These are phyloP conservation scores for Aplidium turbinatum DNA, from an alignment of 23 tunicate genomes.

Conservation along the genomic window DNA sequence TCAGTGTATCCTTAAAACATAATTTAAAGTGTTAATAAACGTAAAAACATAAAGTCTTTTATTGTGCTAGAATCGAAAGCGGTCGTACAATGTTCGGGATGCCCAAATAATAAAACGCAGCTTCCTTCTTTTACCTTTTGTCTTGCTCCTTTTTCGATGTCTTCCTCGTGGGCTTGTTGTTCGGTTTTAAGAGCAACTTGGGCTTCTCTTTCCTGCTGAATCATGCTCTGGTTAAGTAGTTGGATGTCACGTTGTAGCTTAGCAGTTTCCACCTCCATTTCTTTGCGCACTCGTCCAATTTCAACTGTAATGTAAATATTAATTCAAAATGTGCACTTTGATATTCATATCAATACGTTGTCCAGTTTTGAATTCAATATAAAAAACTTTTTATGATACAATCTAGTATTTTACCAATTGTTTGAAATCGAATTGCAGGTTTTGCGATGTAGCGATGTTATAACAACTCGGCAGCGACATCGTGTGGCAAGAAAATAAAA, in stretches of 20 bases:
- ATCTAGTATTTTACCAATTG: too few relatives aligned
- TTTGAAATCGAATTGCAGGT: too few relatives aligned
- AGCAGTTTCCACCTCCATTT: constrained; percentile 84
- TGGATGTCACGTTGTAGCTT: constrained; percentile 87
- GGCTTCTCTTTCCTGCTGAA: constrained; percentile 89
- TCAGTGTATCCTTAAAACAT: constrained; percentile 60
- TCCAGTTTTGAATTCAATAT: too few relatives aligned
- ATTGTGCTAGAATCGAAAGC: too few relatives aligned
- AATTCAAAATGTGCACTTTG: not conserved
- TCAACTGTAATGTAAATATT: constrained; percentile 49
- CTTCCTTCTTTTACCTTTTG: constrained; percentile 49
- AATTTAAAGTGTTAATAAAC: not conserved
- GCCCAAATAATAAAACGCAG: not conserved
- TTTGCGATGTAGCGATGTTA: too few relatives aligned
- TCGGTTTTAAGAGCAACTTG: constrained; percentile 92
- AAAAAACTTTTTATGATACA: too few relatives aligned
- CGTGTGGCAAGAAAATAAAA: not conserved
- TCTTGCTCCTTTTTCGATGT: constrained; percentile 69
- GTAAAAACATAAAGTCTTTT: not conserved
- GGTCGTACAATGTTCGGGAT: too few relatives aligned
- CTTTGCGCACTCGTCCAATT: constrained; percentile 87
- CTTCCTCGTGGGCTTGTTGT: constrained; percentile 95
- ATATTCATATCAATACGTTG: too few relatives aligned
- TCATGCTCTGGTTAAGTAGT: constrained; percentile 77
- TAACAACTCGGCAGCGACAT: too few relatives aligned